Evolutionary conservation across 2,113 vertebrate genomes (phyloP).

Genomic region (Mystacornis crossleyi): DNA sequence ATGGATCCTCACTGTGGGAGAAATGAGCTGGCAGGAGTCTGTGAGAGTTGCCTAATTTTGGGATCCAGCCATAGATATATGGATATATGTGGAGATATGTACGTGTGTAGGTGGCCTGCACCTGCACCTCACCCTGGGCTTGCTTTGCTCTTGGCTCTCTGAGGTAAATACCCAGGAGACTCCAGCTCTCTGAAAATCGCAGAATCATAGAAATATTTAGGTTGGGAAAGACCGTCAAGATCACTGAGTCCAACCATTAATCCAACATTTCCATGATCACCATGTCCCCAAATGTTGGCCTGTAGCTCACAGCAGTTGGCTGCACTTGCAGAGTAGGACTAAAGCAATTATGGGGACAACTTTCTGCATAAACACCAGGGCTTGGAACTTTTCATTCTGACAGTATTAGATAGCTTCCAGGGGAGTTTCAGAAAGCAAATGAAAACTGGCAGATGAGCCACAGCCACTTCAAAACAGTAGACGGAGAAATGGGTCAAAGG

Average conservation of each 20-base stretch:
- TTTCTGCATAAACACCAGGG: background rate
- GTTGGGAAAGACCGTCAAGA: background rate
- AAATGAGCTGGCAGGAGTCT: background rate
- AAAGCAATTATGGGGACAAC: background rate
- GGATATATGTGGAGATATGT: background rate
- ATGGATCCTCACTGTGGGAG: background rate
- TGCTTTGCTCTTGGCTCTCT: background rate
- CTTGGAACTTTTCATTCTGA: background rate
- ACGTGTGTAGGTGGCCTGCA: background rate
- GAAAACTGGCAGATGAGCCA: slow-evolving; percentile 34
- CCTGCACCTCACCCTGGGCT: background rate
- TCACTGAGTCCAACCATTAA: background rate
- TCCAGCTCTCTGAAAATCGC: background rate
- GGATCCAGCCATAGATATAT: background rate
- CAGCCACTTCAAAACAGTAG: slow-evolving; percentile 6
- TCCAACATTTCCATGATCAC: background rate
- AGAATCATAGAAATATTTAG: background rate
- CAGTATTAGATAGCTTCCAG: background rate
- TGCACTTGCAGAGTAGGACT: background rate
- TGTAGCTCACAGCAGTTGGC: background rate
- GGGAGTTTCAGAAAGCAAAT: background rate
- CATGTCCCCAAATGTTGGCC: background rate
- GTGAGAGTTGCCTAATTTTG: background rate
- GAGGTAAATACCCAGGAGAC: background rate
- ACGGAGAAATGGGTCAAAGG: background rate